phyloP scores from a whole-genome alignment of 2,113 vertebrate species.

The Myrmecobius fasciatus region DNA sequence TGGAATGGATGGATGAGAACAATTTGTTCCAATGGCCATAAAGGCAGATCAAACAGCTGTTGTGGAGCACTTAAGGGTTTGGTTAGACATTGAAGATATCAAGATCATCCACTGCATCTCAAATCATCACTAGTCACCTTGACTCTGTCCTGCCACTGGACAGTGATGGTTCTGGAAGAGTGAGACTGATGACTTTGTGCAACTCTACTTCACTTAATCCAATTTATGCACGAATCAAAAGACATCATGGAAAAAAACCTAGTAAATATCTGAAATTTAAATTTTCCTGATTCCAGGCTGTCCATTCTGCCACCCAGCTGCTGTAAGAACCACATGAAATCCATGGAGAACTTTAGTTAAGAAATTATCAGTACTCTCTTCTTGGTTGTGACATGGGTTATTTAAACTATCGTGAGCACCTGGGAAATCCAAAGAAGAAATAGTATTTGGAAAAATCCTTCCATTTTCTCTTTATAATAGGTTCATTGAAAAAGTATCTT shows the following conservation, averaged over 20 bases:
- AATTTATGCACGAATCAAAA: no score
- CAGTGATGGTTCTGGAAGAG: no score
- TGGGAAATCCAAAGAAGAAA: not conserved
- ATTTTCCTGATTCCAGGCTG: not conserved
- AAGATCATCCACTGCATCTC: no score
- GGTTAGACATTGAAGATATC: no score
- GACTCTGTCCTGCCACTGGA: no score
- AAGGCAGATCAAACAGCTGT: no score
- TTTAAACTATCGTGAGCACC: not conserved
- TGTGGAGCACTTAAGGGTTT: no score
- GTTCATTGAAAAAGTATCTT: not conserved
- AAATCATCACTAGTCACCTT: no score
- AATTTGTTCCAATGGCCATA: no score
- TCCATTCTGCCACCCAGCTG: not conserved
- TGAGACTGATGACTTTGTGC: no score
- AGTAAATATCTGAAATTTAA: not conserved
- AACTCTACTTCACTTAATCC: no score
- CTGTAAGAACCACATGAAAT: not conserved
- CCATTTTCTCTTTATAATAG: not conserved
- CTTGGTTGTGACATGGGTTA: not conserved
- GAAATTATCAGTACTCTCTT: not conserved
- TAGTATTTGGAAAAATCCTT: not conserved
- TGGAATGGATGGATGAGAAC: no score
- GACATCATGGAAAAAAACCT: not conserved
- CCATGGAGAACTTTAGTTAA: not conserved